These are phyloP conservation scores for Spinus olivaceus DNA, from an alignment of 2,797 vertebrate genomes.

Conservation along the genomic window DNA sequence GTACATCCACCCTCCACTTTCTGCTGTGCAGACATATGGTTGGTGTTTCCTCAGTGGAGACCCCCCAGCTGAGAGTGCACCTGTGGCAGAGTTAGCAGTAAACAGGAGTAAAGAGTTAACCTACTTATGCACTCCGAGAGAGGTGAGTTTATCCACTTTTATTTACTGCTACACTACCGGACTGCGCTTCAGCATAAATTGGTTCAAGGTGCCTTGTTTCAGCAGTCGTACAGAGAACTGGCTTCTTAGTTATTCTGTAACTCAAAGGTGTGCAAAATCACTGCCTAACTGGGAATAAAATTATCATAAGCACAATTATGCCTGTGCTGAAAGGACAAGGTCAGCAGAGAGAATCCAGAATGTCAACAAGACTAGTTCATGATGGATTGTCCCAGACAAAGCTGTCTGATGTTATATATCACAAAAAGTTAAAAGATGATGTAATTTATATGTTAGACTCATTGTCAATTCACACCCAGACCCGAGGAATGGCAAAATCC, in stretches of 20 bases:
- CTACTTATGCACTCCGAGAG: not conserved
- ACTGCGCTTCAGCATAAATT: slow-evolving; percentile 44
- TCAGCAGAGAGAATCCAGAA: slow-evolving; percentile 70
- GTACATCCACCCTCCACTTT: not conserved
- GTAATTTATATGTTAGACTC: slow-evolving; percentile 63
- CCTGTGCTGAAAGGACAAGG: slow-evolving; percentile 66
- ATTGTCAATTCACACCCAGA: slow-evolving; percentile 58
- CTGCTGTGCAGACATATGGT: slow-evolving; percentile 11
- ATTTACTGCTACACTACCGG: not conserved
- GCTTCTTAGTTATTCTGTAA: slow-evolving; percentile 66
- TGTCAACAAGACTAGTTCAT: slow-evolving; percentile 59
- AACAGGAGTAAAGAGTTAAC: slow-evolving; percentile 4
- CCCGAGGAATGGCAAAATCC: not conserved
- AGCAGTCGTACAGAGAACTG: slow-evolving; percentile 39
- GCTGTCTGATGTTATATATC: slow-evolving; percentile 66
- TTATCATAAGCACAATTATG: slow-evolving; percentile 75
- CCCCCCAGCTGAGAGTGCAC: slow-evolving; percentile 15
- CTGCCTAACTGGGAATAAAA: slow-evolving; percentile 66
- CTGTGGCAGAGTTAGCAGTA: not conserved
- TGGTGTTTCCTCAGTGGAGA: slow-evolving; percentile 50
- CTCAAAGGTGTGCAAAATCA: slow-evolving; percentile 71
- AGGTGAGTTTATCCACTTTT: slow-evolving; percentile 5
- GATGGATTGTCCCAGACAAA: slow-evolving; percentile 66
- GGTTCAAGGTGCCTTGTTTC: slow-evolving; percentile 71
- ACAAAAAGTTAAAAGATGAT: slow-evolving; percentile 67